These are phyloP conservation scores for Kryptolebias ocellatus DNA, from an alignment of 2,797 vertebrate genomes.

Conservation along the genomic window DNA sequence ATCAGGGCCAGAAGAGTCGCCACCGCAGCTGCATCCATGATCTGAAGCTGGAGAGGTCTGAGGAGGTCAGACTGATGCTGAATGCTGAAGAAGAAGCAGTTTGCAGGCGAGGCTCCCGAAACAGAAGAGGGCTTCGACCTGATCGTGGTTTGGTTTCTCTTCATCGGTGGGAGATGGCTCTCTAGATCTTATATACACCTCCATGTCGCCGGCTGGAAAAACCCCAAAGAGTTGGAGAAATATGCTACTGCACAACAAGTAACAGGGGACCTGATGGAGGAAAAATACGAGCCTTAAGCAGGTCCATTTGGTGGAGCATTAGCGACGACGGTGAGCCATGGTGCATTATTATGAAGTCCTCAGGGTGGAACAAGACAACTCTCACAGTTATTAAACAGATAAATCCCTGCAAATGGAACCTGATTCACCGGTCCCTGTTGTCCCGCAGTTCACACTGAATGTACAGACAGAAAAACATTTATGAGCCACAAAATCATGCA, in stretches of 20 bases:
- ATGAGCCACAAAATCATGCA: constrained; percentile 13
- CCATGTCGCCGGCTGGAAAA: background rate
- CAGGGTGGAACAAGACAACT: constrained; percentile 50
- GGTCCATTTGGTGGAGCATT: constrained; percentile 74
- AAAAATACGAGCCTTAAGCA: constrained; percentile 56
- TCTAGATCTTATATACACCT: constrained; percentile 67
- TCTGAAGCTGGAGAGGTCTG: constrained; percentile 7
- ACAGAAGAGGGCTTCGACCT: constrained; percentile 4
- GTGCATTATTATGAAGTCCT: constrained; percentile 69
- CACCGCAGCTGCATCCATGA: constrained; percentile 75
- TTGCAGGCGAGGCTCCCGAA: background rate
- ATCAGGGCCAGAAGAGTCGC: constrained; percentile 73
- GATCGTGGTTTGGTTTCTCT: constrained; percentile 13
- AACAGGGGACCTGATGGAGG: constrained; percentile 54
- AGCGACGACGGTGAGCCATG: constrained; percentile 53
- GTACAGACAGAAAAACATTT: constrained; percentile 20
- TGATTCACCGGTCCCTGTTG: constrained; percentile 47
- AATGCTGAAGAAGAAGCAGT: background rate
- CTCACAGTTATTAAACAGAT: constrained; percentile 75
- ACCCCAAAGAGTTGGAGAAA: constrained; percentile 46
- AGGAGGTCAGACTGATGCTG: constrained; percentile 18
- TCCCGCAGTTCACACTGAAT: constrained; percentile 13
- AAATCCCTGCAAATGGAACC: constrained; percentile 75
- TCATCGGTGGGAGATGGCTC: constrained; percentile 19
- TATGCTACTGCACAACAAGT: constrained; percentile 38